Evolutionary conservation across 2,888 invertebrate genomes (phyloP).

Genomic region (Amblyjoppa proteus): DNA sequence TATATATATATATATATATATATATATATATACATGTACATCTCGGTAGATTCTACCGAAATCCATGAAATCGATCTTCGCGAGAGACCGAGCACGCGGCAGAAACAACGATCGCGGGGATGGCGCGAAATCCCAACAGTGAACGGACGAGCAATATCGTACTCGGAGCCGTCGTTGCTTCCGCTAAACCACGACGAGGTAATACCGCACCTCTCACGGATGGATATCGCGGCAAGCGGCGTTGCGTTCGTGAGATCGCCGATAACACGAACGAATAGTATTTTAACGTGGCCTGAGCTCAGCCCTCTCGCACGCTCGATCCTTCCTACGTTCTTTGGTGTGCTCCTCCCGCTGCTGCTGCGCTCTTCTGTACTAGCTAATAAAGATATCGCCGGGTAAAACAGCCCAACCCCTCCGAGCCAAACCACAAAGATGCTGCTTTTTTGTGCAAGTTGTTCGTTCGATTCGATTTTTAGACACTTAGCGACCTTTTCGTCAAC

Average conservation of each 20-base stretch:
- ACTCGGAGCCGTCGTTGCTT: conserved; percentile 39
- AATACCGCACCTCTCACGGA: conserved; percentile 53
- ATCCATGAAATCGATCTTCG: conserved; percentile 66
- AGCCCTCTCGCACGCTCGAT: conserved; percentile 29
- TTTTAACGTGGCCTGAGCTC: conserved; percentile 53
- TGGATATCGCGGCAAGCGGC: conserved; percentile 26
- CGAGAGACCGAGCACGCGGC: conserved; percentile 34
- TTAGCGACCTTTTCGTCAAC: neutral
- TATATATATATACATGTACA: conserved; percentile 17
- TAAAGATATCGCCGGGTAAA: conserved; percentile 60
- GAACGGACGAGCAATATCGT: conserved; percentile 57
- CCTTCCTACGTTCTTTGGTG: neutral
- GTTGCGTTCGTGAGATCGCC: conserved; percentile 59
- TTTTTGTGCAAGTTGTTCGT: neutral
- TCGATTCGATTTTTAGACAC: conserved; percentile 28
- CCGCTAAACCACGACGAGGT: conserved; percentile 60
- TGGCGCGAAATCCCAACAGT: conserved; percentile 29
- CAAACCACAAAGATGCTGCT: conserved; percentile 17
- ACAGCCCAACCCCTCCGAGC: conserved; percentile 14
- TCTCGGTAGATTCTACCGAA: conserved; percentile 50
- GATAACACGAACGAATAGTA: conserved; percentile 66
- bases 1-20: too few relatives aligned
- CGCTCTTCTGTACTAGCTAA: conserved; percentile 37
- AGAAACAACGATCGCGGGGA: conserved; percentile 26
- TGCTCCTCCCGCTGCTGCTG: neutral